Evolutionary conservation across 2,888 invertebrate species (phyloP).

Genomic region (Leptarthrus brevirostris): DNA sequence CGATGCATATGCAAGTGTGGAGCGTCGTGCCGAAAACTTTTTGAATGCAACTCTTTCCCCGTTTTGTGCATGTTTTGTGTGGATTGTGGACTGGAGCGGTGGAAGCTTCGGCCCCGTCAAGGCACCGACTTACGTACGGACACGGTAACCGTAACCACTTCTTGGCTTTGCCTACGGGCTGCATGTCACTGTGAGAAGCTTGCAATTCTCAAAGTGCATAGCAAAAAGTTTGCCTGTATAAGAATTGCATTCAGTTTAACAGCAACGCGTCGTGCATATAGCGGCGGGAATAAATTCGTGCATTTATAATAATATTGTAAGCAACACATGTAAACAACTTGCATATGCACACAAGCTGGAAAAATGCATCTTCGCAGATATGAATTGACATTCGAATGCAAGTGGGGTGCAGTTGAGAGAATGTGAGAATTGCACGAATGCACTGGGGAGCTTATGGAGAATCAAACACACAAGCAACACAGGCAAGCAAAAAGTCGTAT

Average conservation of each 20-base stretch:
- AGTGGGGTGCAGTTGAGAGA: conserved; percentile 49
- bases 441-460: conserved; percentile 50
- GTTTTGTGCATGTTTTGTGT: conserved; percentile 1
- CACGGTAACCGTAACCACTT: neutral
- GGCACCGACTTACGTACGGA: neutral
- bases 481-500: neutral
- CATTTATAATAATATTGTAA: conserved; percentile 27
- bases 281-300: conserved; percentile 2
- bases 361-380: conserved; percentile 29
- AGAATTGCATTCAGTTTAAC: conserved; percentile 35
- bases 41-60: conserved; percentile 21
- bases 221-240: neutral
- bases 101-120: conserved; percentile 4
- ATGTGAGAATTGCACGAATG: conserved; percentile 52
- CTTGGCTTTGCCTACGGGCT: too few relatives aligned
- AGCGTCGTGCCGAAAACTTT: conserved; percentile 26
- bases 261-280: too few relatives aligned
- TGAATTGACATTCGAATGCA: conserved; percentile 10
- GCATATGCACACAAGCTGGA: neutral
- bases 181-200: conserved; percentile 42
- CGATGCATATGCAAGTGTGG: conserved; percentile 14
- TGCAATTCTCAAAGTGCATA: conserved; percentile 15
- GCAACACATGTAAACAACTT: neutral
- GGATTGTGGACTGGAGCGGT: neutral
- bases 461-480: conserved; percentile 15